phyloP scores from a whole-genome alignment of 2,797 vertebrate species.

The Sebastes nivosus region DNA sequence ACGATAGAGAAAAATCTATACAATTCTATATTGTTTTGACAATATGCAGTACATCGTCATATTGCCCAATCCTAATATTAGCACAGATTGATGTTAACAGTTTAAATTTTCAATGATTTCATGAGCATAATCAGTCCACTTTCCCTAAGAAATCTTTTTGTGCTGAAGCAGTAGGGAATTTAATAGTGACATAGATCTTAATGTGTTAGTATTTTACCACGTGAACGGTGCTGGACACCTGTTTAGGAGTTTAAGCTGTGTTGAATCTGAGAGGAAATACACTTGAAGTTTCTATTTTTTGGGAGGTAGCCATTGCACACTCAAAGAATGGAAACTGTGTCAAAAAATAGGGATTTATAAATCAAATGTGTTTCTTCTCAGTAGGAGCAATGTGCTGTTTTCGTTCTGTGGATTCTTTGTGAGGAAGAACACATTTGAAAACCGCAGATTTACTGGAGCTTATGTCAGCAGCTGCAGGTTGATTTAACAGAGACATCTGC shows the following conservation, averaged over 20 bases:
- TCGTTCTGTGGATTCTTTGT: neutral
- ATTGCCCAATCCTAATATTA: accelerated
- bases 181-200: neutral
- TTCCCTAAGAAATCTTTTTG: neutral
- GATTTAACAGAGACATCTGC: slow-evolving; percentile 66
- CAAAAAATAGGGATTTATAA: neutral
- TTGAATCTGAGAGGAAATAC: neutral
- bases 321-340: neutral
- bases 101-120: neutral
- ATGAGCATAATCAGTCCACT: neutral
- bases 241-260: neutral
- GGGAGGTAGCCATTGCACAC: neutral
- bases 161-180: neutral
- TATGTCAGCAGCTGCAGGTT: slow-evolving; percentile 5
- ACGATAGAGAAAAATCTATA: too few relatives aligned
- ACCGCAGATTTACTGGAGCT: neutral
- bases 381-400: neutral
- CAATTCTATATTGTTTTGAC: too few relatives aligned
- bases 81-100: neutral
- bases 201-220: slow-evolving; percentile 7
- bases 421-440: neutral
- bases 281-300: slow-evolving; percentile 4
- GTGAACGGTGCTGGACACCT: slow-evolving; percentile 46
- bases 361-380: neutral
- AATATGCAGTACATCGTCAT: accelerated